These are phyloP conservation scores for Drosophila testacea DNA, from an alignment of 2,888 invertebrate genomes.

Conservation along the genomic window DNA sequence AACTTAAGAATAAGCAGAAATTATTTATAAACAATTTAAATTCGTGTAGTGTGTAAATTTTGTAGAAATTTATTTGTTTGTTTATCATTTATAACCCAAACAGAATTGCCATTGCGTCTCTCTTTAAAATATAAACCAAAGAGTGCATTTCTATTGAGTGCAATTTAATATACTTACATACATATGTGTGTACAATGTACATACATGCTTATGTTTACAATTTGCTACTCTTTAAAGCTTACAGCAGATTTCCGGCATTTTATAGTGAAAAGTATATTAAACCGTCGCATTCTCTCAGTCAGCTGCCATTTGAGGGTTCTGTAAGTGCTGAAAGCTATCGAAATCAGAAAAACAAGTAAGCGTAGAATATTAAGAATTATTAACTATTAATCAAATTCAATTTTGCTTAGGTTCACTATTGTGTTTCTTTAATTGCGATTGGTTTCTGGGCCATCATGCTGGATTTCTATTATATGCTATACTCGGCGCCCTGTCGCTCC, in stretches of 20 bases:
- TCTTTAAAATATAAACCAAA: neutral
- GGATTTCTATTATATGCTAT: conserved; percentile 58
- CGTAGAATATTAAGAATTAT: neutral
- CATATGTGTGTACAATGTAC: no score
- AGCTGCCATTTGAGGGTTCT: neutral
- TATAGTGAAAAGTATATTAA: neutral
- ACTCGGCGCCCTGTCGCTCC: conserved; percentile 88
- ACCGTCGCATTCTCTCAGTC: neutral
- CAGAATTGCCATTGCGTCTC: neutral
- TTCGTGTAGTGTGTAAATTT: conserved; percentile 3
- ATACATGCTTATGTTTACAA: neutral
- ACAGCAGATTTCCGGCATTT: neutral
- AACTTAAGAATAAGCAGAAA: no score
- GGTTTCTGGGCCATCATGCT: conserved; percentile 36
- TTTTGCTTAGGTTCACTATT: neutral
- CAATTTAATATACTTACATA: neutral
- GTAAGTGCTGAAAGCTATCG: neutral
- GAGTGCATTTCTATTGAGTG: neutral
- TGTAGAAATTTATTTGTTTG: conserved; percentile 1
- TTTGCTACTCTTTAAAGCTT: neutral
- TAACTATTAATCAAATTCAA: neutral
- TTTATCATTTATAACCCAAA: neutral
- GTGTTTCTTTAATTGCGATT: neutral
- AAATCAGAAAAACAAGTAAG: neutral
- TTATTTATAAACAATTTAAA: no score